phyloP scores from a whole-genome alignment of 2,888 invertebrate species.

The Oxyteleia sp. region DNA sequence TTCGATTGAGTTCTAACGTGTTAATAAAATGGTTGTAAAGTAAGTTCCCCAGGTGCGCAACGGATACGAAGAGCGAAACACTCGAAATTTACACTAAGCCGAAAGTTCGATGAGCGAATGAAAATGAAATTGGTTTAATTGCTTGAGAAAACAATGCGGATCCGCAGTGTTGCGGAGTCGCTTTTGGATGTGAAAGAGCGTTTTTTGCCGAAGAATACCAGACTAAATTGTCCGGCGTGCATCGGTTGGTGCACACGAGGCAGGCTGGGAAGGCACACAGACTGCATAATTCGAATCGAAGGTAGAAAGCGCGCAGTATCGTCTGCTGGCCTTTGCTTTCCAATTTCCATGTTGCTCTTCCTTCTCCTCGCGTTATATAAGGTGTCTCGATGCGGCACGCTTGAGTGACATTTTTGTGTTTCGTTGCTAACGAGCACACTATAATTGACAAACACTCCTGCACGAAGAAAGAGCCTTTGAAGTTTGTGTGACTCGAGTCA shows the following conservation, averaged over 20 bases:
- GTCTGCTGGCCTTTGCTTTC: conserved; percentile 87
- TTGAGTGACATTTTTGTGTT: conserved; percentile 83
- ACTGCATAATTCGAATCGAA: conserved; percentile 71
- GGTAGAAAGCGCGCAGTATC: conserved; percentile 87
- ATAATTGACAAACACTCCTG: conserved; percentile 72
- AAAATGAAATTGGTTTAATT: conserved; percentile 42
- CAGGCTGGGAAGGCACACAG: conserved; percentile 54
- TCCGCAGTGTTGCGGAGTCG: conserved; percentile 4
- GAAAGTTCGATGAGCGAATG: conserved; percentile 2
- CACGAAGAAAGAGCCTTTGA: conserved; percentile 62
- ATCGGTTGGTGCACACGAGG: conserved; percentile 65
- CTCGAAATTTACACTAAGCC: not conserved
- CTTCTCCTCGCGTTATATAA: conserved; percentile 81
- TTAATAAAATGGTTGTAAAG: conserved; percentile 43
- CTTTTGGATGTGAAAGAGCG: conserved; percentile 52
- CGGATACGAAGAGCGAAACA: too few relatives aligned
- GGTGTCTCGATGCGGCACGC: conserved; percentile 73
- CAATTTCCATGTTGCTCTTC: conserved; percentile 77
- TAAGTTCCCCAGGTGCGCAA: not conserved
- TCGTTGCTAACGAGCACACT: conserved; percentile 71
- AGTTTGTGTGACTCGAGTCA: conserved; percentile 60
- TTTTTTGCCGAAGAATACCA: conserved; percentile 57
- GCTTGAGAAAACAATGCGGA: conserved; percentile 57
- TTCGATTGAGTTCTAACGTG: conserved; percentile 30
- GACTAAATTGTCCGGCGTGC: conserved; percentile 59